Evolutionary conservation across 2,797 vertebrate species (phyloP).

Genomic region (Natrix natrix): DNA sequence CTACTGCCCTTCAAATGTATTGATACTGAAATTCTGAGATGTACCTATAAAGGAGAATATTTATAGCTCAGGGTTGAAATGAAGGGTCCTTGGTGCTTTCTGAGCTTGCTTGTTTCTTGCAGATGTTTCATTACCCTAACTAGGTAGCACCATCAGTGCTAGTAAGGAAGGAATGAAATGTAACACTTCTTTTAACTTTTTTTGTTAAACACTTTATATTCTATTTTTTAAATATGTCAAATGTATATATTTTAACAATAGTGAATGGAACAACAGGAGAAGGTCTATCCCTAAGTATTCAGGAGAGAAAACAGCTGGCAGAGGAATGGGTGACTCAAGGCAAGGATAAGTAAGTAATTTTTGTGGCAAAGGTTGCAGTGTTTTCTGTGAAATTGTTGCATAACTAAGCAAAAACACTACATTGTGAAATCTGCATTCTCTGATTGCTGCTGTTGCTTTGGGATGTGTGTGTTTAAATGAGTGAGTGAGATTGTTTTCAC

Average conservation of each 20-base stretch:
- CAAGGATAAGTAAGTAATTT: conserved; percentile 83
- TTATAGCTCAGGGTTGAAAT: too few species aligned
- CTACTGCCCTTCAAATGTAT: too few species aligned
- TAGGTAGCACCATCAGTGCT: too few species aligned
- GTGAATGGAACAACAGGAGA: conserved; percentile 97
- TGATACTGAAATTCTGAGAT: too few species aligned
- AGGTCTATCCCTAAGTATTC: conserved; percentile 82
- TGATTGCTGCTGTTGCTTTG: not conserved
- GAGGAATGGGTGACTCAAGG: conserved; percentile 85
- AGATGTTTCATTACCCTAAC: too few species aligned
- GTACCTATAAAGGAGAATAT: too few species aligned
- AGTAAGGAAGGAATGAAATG: not conserved
- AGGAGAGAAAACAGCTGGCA: conserved; percentile 84
- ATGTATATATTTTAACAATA: conserved; percentile 65
- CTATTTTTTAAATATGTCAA: not conserved
- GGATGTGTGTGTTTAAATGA: not conserved
- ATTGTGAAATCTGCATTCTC: not conserved
- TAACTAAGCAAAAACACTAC: not conserved
- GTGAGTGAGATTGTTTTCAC: not conserved
- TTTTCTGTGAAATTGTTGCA: not conserved
- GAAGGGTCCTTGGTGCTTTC: too few species aligned
- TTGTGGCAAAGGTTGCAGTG: not conserved
- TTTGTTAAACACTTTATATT: not conserved
- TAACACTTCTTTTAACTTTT: not conserved
- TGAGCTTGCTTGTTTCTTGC: too few species aligned